phyloP scores from a whole-genome alignment of 1,140 invertebrate species.

The Arctopsyche grandis region DNA sequence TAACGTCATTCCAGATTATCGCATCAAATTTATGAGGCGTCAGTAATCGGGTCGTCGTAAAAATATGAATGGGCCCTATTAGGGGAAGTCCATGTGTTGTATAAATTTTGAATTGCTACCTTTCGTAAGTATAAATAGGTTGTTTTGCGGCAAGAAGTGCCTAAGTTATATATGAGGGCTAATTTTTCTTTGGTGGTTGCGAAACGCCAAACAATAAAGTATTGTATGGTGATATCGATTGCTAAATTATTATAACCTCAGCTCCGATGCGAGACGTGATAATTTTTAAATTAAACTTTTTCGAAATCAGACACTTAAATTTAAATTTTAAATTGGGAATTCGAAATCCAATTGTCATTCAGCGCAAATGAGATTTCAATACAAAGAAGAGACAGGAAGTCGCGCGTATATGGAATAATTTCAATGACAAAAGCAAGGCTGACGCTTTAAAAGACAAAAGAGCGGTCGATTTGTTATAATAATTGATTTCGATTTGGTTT shows the following conservation, averaged over 20 bases:
- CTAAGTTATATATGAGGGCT: too few species aligned
- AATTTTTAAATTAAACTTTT: background rate
- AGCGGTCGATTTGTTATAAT: conserved; percentile 26
- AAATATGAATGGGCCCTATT: background rate
- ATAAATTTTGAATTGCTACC: background rate
- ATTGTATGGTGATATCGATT: too few species aligned
- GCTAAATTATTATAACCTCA: too few species aligned
- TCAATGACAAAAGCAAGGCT: conserved; percentile 43
- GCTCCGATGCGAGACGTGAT: background rate
- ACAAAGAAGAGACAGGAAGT: conserved; percentile 43
- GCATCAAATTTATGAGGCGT: conserved; percentile 40
- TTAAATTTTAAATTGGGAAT: conserved; percentile 16
- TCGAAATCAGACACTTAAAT: conserved; percentile 3
- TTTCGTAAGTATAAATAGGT: background rate
- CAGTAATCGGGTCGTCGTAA: conserved; percentile 22
- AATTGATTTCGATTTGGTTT: conserved; percentile 10
- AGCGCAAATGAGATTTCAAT: conserved; percentile 39
- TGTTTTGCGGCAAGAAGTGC: background rate
- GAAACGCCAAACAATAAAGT: too few species aligned
- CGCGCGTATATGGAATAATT: conserved; percentile 36
- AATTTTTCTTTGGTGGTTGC: too few species aligned
- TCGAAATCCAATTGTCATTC: conserved; percentile 14
- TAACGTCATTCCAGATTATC: conserved; percentile 31
- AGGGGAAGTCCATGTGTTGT: background rate
- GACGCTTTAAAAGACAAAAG: conserved; percentile 31